A percentile compares a stretch with the other conserved stretches of the same genome.
Evolutionary conservation across 2,888 invertebrate genomes (phyloP).

Genomic region (Hemistola chrysoprasaria): DNA sequence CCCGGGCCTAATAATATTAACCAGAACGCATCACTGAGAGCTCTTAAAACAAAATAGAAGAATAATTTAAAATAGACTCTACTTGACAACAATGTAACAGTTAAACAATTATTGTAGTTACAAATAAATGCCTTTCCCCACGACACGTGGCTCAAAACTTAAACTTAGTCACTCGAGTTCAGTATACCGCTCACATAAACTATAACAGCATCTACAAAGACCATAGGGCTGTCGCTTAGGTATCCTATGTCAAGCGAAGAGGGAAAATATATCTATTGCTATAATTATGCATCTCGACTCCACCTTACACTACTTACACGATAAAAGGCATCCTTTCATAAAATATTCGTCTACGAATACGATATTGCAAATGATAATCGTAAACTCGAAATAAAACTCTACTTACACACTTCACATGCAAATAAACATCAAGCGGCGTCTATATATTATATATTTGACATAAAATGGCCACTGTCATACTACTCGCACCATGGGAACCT

Average conservation of each 20-base stretch:
- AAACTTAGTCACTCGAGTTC: constrained; percentile 45
- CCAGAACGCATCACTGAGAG: constrained; percentile 41
- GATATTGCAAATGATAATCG: constrained; percentile 61
- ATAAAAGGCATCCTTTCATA: constrained; percentile 78
- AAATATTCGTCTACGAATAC: constrained; percentile 59
- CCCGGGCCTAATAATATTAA: no score
- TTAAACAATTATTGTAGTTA: constrained; percentile 62
- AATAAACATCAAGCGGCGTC: constrained; percentile 57
- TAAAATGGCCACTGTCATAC: constrained; percentile 57
- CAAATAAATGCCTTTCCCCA: constrained; percentile 71
- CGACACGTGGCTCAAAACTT: constrained; percentile 60
- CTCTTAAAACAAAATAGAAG: constrained; percentile 58
- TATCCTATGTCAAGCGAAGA: constrained; percentile 54
- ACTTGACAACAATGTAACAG: constrained; percentile 75
- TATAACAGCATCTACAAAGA: constrained; percentile 44
- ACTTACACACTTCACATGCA: constrained; percentile 69
- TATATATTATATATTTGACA: constrained; percentile 55
- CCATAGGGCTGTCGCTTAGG: constrained; percentile 49
- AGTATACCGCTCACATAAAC: constrained; percentile 45
- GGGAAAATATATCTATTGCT: constrained; percentile 54
- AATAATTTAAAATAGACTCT: constrained; percentile 79
- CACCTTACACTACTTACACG: constrained; percentile 73
- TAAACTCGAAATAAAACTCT: constrained; percentile 56
- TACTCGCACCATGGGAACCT: constrained; percentile 57
- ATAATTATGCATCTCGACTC: constrained; percentile 63